Base-by-base conservation (phyloP, 2,113 vertebrate genomes). In the Saguinus imperator region DNA sequence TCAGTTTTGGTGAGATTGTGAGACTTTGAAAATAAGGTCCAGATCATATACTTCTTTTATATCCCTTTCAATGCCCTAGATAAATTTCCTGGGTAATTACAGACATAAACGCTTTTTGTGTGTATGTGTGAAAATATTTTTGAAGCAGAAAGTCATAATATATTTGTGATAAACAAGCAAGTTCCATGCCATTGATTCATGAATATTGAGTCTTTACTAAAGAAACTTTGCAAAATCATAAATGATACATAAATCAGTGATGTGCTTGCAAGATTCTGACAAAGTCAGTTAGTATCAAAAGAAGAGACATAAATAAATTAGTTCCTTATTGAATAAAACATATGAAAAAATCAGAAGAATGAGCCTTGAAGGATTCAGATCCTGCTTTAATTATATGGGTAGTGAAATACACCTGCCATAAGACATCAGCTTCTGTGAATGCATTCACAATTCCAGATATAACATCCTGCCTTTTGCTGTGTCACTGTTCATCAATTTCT, bases 291-390 rank as follows among this genome's bases (percentile, higher is more conserved):
- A 98, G 87, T 94, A 87, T 97, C 97, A 98, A 95, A 97, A 91
- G 82, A 92, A 85, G 8, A 85, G 52, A 32, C 57, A 98, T 98
- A 97, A 98, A 98, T 98, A 98, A 98, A 96, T 97, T 7, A 98
- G 97, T 97, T 93, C 14, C 70, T 75, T 29, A 21, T 61, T 98
- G 97, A 98, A 98, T 97, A 98, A 98, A 98, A 97, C 25, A 98
- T 94, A 23, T 89, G 83, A 95, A 94, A 72, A 97, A 97, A 97
- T 95, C 20, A 72, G 84, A 97, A 91, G 92, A 94, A 89, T 86
- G 8, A 70, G 95, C 88, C 80, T 87, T 45, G 8, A 94, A 48
- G 27, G 6, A 87, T 94, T 58, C 80, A 55, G 57, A 96, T 79
- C 82, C n/a, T 45, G 14, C 37, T 97, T 96, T 94, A 98, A 86